Evolutionary conservation across 2,888 invertebrate genomes (phyloP), one percentile per base, ranked within the genome.

Genomic region (Anorthoa munda): DNA sequence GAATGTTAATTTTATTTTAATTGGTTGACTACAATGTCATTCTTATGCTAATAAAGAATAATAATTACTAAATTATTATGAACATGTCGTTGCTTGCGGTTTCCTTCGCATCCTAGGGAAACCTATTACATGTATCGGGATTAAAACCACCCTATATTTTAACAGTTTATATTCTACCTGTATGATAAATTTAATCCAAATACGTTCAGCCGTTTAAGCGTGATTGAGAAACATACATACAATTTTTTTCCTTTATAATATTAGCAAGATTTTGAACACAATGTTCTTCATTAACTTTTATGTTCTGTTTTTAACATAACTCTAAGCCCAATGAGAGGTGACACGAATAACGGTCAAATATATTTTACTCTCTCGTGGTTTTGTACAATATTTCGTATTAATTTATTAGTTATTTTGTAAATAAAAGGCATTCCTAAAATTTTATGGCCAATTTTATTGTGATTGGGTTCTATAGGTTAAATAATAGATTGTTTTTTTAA

Each of bases 1-100:
- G 50, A 74, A 74, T 79, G 55, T 71, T 31, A 26, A 78, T 15
- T 39, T n/a, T 67, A 39, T 55, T 48, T 46, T 66, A 55, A 73
- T 69, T 78, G 4, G 11, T 48, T 7, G 15, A 26, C 17, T 48
- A 48, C 12, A 26, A 45, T n/a, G 5, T 26, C 13, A 70, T 70
- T 70, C 18, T 21, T 21, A 0, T 12, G 53, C 17, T 12, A 26
- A 15, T 31, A 31, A 18, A 18, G 12, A n/a, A 72, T 9, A 13
- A n/a, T 48, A 55, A 46, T 61, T 5, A 31, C 21, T 26, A 3
- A 26, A 39, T 56, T 71, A 0, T n/a, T 18, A 61, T 46, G 12
- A 39, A 21, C 9, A 26, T 15, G 45, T 9, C 23, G 4, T n/a
- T 3, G 5, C 7, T 7, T 0, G 17, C 21, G 7, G 23, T 48